Percentiles rank a stretch among this genome's conserved stretches.
These are phyloP conservation scores for Fundulus diaphanus DNA, from an alignment of 2,797 vertebrate genomes.

Conservation along the genomic window DNA sequence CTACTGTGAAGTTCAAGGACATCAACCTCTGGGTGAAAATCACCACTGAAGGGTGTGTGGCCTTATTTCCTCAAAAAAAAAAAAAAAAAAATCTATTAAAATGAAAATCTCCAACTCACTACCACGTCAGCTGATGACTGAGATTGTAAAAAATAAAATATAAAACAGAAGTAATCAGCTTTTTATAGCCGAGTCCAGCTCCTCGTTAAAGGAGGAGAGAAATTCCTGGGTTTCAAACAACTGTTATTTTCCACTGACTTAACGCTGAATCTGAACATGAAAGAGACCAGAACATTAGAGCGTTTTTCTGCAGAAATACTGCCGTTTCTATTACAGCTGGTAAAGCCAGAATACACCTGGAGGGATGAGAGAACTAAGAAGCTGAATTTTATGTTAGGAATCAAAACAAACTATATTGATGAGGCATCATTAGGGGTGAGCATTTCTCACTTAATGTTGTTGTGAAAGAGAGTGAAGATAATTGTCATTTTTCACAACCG, in stretches of 20 bases:
- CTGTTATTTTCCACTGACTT: not conserved
- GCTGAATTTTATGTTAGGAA: not conserved
- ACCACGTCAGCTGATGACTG: not conserved
- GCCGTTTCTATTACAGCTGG: not conserved
- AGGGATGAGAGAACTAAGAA: not conserved
- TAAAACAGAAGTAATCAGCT: not conserved
- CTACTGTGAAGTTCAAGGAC: not conserved
- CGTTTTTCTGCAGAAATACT: not conserved
- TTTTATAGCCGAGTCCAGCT: not conserved
- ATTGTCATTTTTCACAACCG: no score
- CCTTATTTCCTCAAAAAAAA: not conserved
- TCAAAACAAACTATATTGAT: not conserved
- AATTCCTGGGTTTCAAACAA: not conserved
- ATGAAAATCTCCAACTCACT: not conserved
- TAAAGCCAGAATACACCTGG: not conserved
- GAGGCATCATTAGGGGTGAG: not conserved
- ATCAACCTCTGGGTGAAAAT: conserved; percentile 27
- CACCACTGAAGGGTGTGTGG: not conserved
- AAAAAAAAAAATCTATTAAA: no score
- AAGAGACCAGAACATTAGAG: not conserved
- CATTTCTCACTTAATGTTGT: not conserved
- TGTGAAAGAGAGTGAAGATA: no score
- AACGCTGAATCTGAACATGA: not conserved
- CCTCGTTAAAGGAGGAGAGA: not conserved
- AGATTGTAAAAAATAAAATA: not conserved